A percentile compares a stretch with the other conserved stretches of the same genome.
Conservation (phyloP, 1,140 invertebrate species). For the Pogonomyrmex californicus region DNA sequence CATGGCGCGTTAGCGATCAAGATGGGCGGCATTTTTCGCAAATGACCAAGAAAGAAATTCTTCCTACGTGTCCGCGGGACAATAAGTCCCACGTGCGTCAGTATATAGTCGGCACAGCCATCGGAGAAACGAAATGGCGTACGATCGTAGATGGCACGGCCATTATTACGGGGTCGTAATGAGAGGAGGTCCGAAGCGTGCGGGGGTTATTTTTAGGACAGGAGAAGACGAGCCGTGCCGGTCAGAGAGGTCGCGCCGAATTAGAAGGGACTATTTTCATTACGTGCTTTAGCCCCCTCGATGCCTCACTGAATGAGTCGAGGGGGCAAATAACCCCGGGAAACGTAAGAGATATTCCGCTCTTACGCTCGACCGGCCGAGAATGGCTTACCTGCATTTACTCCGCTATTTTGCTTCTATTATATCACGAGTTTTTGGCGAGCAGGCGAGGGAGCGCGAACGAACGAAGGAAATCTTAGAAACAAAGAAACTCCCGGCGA, state of each 20-base stretch:
- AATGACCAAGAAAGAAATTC: not conserved
- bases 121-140: constrained; percentile 34
- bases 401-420: constrained; percentile 46
- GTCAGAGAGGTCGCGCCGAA: constrained; percentile 77
- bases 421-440: constrained; percentile 5
- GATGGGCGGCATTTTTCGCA: not conserved
- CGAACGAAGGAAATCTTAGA: not conserved
- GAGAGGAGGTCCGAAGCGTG: constrained; percentile 64
- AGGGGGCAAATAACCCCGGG: constrained; percentile 45
- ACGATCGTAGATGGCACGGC: constrained; percentile 25
- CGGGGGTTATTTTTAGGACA: constrained; percentile 79
- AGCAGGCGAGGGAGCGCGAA: not conserved
- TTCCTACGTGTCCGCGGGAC: constrained; percentile 25
- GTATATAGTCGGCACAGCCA: not conserved
- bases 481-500: constrained; percentile 43
- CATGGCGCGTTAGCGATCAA: not conserved
- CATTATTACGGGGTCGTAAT: constrained; percentile 72
- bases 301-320: constrained; percentile 42
- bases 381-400: constrained; percentile 62
- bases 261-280: constrained; percentile 83
- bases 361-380: constrained; percentile 46
- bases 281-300: constrained; percentile 71
- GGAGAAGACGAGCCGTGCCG: constrained; percentile 72
- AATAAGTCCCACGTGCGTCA: constrained; percentile 48
- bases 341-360: constrained; percentile 64